Conservation (phyloP, 2,113 vertebrate species). For the Bujurquina vittata region DNA sequence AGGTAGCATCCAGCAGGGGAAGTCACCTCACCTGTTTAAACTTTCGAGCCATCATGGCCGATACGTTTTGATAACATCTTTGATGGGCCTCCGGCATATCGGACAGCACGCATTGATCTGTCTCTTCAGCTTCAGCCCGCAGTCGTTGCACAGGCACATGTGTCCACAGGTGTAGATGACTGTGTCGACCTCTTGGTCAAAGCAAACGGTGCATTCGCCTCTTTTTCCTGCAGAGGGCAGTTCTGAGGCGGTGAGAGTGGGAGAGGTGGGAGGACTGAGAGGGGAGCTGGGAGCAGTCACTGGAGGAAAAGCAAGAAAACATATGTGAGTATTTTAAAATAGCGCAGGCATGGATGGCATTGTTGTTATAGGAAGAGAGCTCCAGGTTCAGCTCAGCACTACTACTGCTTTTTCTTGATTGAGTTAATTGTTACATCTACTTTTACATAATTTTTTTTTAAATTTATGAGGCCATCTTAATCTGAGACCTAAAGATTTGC, state of each 20-base stretch:
- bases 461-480: neutral
- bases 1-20: constrained; percentile 6
- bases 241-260: constrained; percentile 80
- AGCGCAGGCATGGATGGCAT: neutral
- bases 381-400: neutral
- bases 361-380: neutral
- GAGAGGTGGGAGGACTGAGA: constrained; percentile 91
- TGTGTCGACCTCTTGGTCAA: constrained; percentile 96
- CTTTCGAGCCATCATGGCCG: constrained; percentile 82
- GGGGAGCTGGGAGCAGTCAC: constrained; percentile 98
- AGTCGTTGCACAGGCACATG: constrained; percentile 98
- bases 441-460: neutral
- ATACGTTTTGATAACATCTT: constrained; percentile 98
- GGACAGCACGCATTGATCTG: constrained; percentile 96
- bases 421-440: neutral
- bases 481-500: neutral
- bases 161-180: constrained; percentile 99
- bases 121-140: constrained; percentile 93
- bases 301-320: constrained; percentile 57
- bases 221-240: constrained; percentile 86
- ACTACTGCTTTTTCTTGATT: neutral
- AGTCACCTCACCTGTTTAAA: constrained; percentile 16
- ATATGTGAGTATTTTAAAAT: neutral
- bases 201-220: constrained; percentile 95
- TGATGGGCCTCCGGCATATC: constrained; percentile 96